Evolutionary conservation across 2,888 invertebrate species (phyloP).

Genomic region (Cerastis rubricosa): DNA sequence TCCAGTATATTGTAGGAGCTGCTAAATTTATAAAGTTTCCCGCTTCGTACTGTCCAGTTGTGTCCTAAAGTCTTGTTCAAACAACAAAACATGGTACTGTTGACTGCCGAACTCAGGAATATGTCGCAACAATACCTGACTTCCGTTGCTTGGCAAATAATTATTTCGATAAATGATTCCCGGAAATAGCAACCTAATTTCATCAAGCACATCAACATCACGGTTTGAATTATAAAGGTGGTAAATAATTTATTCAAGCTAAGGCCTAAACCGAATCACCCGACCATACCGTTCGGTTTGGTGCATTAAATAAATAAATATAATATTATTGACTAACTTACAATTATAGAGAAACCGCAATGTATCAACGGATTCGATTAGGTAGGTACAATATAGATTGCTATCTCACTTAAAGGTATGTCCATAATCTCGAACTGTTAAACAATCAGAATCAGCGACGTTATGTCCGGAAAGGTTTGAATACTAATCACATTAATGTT

Average conservation of each 20-base stretch:
- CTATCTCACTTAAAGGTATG: neutral
- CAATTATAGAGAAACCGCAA: neutral
- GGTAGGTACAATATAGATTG: neutral
- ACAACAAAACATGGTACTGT: constrained; percentile 27
- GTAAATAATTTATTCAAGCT: constrained; percentile 30
- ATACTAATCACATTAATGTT: constrained; percentile 7
- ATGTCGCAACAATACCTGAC: neutral
- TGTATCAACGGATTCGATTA: neutral
- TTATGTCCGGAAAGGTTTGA: constrained; percentile 3
- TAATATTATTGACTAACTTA: constrained; percentile 13
- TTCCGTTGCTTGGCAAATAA: neutral
- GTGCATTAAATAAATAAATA: constrained; percentile 29
- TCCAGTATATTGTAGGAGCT: constrained; percentile 28
- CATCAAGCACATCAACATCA: constrained; percentile 15
- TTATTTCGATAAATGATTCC: constrained; percentile 10
- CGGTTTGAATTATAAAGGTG: constrained; percentile 21
- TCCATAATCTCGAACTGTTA: constrained; percentile 13
- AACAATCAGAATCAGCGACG: constrained; percentile 4
- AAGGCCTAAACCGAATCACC: constrained; percentile 32
- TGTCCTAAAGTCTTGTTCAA: constrained; percentile 20
- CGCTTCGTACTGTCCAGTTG: constrained; percentile 12
- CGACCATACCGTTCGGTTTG: constrained; percentile 20
- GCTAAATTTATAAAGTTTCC: constrained; percentile 49
- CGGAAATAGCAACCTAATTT: constrained; percentile 22
- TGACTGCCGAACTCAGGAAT: neutral